Evolutionary conservation across 2,113 vertebrate species (phyloP).

Genomic region (Hemicordylus capensis): DNA sequence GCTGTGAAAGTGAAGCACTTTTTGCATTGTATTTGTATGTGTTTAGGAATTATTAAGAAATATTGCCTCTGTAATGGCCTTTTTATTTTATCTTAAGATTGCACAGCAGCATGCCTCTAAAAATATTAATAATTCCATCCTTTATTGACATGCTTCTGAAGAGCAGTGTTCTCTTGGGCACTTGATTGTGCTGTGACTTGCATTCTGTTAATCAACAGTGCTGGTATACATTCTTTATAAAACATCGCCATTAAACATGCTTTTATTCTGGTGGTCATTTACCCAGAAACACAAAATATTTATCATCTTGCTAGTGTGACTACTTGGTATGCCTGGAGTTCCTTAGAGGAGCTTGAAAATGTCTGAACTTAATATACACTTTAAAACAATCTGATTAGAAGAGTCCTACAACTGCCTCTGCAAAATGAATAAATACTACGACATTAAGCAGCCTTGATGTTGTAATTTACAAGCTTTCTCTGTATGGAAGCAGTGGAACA

Average conservation of each 20-base stretch:
- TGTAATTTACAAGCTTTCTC: background rate
- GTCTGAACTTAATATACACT: conserved; percentile 8
- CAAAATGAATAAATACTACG: conserved; percentile 8
- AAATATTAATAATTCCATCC: background rate
- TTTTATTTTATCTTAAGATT: background rate
- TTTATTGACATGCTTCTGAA: background rate
- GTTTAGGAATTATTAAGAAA: background rate
- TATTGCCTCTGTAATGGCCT: background rate
- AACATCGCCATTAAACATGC: background rate
- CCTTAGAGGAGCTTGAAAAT: background rate
- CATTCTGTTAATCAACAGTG: background rate
- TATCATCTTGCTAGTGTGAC: background rate
- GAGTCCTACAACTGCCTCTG: conserved; percentile 6
- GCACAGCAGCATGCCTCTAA: background rate
- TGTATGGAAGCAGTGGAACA: background rate
- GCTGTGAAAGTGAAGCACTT: background rate
- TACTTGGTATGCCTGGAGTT: background rate
- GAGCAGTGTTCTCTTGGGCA: background rate
- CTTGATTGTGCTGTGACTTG: background rate
- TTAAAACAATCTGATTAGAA: conserved; percentile 15
- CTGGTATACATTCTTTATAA: background rate
- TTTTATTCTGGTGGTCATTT: conserved; percentile 6
- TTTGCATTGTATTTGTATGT: background rate
- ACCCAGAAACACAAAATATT: background rate
- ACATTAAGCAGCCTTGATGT: conserved; percentile 22